Base-by-base conservation (phyloP, 2,888 invertebrate genomes). In the Drosophila crucigera region DNA sequence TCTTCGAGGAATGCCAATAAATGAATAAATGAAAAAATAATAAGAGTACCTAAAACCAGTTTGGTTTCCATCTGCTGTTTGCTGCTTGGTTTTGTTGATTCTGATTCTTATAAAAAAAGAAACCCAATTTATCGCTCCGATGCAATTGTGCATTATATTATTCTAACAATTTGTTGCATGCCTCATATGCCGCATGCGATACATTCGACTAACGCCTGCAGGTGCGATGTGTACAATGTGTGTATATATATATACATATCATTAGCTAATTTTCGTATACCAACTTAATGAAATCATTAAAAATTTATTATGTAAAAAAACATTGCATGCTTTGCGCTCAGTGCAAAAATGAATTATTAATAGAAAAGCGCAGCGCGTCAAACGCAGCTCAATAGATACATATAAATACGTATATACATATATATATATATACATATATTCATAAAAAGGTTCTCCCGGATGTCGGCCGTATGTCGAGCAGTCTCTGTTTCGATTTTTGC, bases 301-400 rank as follows among this genome's bases (percentile, higher is more conserved):
- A 66, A 69, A 55, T 68, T 35, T 33, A 52, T 59, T 58, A 28
- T 22, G 41, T 55, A 55, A 58, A 80, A 77, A 55, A 11, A 37
- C n/a, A 4, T 76, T 76, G 84, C 89, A 86, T 72, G 65, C 72
- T 80, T 59, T 70, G 61, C 80, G 82, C 66, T 63, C 73, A 62
- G 71, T 63, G 81, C 78, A 81, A 86, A 79, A 86, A 78, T 86
- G 82, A 89, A 89, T 89, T 85, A 84, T 89, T 87, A 78, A 85
- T 84, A 59, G 68, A 49, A 60, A 68, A 22, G 39, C 58, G 37
- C 41, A 43, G 41, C 14, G 43, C 59, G 65, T 37, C 43, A 35
- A 50, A 41, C 55, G 39, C 43, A 59, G 41, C 43, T 59, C 39
- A 10, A 37, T 16, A 41, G 22, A 33, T 19, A 39, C 11, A 33